These are phyloP conservation scores for Deilephila porcellus DNA, from an alignment of 2,888 invertebrate species.

Conservation along the genomic window DNA sequence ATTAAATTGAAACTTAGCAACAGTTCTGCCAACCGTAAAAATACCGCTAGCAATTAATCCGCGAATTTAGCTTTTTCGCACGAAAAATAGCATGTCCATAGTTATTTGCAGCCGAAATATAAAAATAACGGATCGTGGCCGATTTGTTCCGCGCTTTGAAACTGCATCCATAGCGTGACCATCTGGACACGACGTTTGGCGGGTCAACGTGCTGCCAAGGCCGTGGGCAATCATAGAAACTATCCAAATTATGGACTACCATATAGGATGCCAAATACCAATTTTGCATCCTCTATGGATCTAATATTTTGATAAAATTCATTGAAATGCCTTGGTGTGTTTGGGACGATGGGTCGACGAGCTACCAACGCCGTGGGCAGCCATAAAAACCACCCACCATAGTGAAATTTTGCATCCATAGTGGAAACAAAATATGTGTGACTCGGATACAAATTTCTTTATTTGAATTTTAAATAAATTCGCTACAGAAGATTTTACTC, in stretches of 20 bases:
- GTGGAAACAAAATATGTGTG: no score
- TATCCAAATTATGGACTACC: not conserved
- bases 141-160: slow-evolving; percentile 18
- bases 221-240: slow-evolving; percentile 20
- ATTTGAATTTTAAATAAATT: no score
- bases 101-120: slow-evolving; percentile 23
- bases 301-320: not conserved
- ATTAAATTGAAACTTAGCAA: slow-evolving; percentile 19
- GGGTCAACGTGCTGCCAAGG: slow-evolving; percentile 23
- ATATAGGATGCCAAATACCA: no score
- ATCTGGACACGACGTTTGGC: slow-evolving; percentile 11
- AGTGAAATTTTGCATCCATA: no score
- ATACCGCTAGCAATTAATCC: slow-evolving; percentile 27
- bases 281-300: not conserved
- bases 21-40: slow-evolving; percentile 26
- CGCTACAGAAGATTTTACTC: no score
- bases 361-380: slow-evolving; percentile 12
- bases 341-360: not conserved
- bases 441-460: no score
- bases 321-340: no score
- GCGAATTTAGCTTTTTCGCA: slow-evolving; percentile 26
- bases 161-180: slow-evolving; percentile 24
- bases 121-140: slow-evolving; percentile 24
- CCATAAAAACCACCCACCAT: not conserved
- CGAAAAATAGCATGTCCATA: slow-evolving; percentile 25